Percentiles rank a stretch among this genome's conserved stretches.
Evolutionary conservation across 2,113 vertebrate genomes (phyloP).

Genomic region (Myrmecobius fasciatus): DNA sequence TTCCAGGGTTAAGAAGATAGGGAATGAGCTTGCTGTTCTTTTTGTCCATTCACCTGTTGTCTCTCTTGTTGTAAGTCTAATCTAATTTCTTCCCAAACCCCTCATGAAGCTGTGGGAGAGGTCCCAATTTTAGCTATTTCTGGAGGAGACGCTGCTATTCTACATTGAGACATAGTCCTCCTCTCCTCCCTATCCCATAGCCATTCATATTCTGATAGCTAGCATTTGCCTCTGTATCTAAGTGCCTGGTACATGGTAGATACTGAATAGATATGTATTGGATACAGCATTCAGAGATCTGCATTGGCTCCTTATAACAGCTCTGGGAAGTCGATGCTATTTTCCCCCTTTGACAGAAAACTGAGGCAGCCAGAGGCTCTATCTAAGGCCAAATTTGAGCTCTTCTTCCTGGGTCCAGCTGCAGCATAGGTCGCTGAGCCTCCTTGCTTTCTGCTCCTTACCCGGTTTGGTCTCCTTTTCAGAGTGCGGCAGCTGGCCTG

Average conservation of each 20-base stretch:
- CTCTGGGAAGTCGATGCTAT: neutral
- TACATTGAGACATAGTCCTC: neutral
- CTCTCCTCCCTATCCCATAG: neutral
- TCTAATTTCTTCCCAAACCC: neutral
- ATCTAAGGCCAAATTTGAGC: neutral
- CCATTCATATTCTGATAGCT: neutral
- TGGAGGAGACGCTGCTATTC: neutral
- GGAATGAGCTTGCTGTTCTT: slow-evolving; percentile 69
- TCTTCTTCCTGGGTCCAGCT: neutral
- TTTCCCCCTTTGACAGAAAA: neutral
- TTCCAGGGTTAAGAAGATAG: slow-evolving; percentile 81
- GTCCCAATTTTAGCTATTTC: neutral
- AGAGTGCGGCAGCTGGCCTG: slow-evolving; percentile 84
- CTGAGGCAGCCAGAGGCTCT: neutral
- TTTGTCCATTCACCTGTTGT: slow-evolving; percentile 74
- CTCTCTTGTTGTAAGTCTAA: slow-evolving; percentile 81
- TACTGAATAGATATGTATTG: neutral
- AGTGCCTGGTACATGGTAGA: neutral
- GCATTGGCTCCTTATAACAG: neutral
- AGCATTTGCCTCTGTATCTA: neutral
- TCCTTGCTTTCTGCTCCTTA: neutral
- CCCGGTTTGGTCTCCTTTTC: slow-evolving; percentile 16
- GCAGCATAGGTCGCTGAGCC: neutral
- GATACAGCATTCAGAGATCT: neutral
- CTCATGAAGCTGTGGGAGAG: neutral